Base-by-base conservation (phyloP, 2,797 vertebrate genomes). In the Rhabdomys pumilio region DNA sequence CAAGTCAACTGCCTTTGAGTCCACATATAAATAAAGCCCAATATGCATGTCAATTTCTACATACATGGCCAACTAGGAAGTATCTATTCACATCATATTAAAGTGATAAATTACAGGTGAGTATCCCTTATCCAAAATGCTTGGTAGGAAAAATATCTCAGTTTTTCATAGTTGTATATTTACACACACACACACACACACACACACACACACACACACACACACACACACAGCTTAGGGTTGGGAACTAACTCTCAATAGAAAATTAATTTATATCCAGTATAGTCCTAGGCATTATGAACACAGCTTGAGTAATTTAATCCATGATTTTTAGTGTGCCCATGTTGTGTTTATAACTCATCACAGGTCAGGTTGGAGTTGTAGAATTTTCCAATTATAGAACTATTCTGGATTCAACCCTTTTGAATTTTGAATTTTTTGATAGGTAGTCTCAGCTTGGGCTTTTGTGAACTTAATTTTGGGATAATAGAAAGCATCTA, bases 1-100 rank as follows among this genome's bases (percentile, higher is more conserved):
- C 26, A 88, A 81, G 77, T 67, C n/a, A 50, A 61, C 20, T 63
- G 57, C 93, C 26, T 84, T 20, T 88, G 67, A 86, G 83, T 80
- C 38, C 55, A 8, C 22, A 88, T 90, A 92, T 81, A 85, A 50
- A 89, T 85, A 63, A 82, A 34, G 17, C 3, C 1, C 34, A 44
- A 26, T 81, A n/a, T 24, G 55, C 72, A 24, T 91, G 13, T 65
- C n/a, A 29, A 65, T 4, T 10, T 89, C 12, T 75, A 53, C 44
- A 26, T 17, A 72, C 4, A 15, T 34, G 81, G 0, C 10, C 44
- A 20, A 61, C 41, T 85, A 17, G 82, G 34, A 93, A 92, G 17
- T 22, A 65, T 20, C 67, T 85, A 19, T 79, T 41, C 31, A 20
- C 11, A 11, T 65, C 34, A 69, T 85, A 67, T 75, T 80, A 79